Conservation (phyloP, 2,888 invertebrate genomes). For the Acleris holmiana region DNA sequence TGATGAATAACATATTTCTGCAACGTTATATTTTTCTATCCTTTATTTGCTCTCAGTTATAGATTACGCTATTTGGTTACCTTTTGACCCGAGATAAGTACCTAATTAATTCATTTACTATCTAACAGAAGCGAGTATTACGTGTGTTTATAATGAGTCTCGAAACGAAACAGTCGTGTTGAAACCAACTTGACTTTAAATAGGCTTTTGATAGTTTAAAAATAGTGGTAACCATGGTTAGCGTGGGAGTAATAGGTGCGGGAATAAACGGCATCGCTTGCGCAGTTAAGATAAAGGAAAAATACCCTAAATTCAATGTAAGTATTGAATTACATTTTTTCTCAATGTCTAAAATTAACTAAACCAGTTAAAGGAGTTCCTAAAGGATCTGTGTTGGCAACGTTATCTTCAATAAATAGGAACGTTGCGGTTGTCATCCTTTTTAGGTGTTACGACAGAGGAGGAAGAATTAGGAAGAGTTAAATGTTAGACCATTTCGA, state of each 20-base stretch:
- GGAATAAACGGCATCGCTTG: constrained; percentile 89
- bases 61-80: constrained; percentile 7
- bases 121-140: background rate
- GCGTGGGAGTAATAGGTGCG: constrained; percentile 89
- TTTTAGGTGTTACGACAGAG: too few relatives aligned
- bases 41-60: background rate
- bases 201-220: background rate
- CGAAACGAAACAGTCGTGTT: too few relatives aligned
- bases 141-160: constrained; percentile 2
- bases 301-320: constrained; percentile 72
- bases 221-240: constrained; percentile 49
- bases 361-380: too few relatives aligned
- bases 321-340: constrained; percentile 41
- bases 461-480: too few relatives aligned
- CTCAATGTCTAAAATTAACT: background rate
- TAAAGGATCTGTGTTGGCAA: too few relatives aligned
- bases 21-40: too few relatives aligned
- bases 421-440: too few relatives aligned
- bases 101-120: constrained; percentile 2
- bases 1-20: too few relatives aligned
- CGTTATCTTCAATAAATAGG: too few relatives aligned
- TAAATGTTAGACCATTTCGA: too few relatives aligned
- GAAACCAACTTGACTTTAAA: background rate
- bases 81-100: constrained; percentile 33
- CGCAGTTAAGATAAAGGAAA: constrained; percentile 87